Base-by-base conservation (phyloP, 2,888 invertebrate species). In the Drosophila seclusa region DNA sequence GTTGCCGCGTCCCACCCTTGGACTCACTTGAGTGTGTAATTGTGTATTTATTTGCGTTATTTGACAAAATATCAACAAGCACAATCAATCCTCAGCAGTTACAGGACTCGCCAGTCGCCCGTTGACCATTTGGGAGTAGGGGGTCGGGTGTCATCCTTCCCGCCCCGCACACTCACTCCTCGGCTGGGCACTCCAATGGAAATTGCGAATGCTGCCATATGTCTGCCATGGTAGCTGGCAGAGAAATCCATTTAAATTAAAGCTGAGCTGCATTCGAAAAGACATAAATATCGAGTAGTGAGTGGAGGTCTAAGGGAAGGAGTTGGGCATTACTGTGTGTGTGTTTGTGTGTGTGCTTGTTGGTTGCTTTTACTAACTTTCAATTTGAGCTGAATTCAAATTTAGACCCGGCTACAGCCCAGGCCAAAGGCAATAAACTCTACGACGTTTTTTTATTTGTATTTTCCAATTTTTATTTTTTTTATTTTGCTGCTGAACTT, bases 21-120 rank as follows among this genome's bases (percentile, higher is more conserved):
- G 76, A 89, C 76, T 88, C 92, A 92, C 85, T 92, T 91, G 90
- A 91, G 91, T 91, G 90, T 92, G 92, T 92, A 92, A 92, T 92
- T 92, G 91, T 89, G 84, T 89, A 92, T 92, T 91, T 92, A 92
- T 92, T 91, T 92, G 90, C 88, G 84, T 90, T 91, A 91, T 90
- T 87, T 90, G 91, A 92, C 88, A 90, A 91, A 91, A 90, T 90
- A 91, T 90, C 90, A 91, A 90, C 91, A 90, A 91, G 90, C 87
- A 84, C 91, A 90, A 91, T 91, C 90, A 91, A 85, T 91, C 91
- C 89, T 88, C 74, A 68, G 73, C 76, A 70, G 76, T 68, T 65
- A 76, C 78, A 67, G 70, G 76, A 80, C 72, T 76, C 63, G 73
- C 73, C 84, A 78, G 69, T 65, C 53, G 75, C 63, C 73, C 67